phyloP scores from a whole-genome alignment of 2,113 vertebrate genomes.

The Carettochelys insculpta region DNA sequence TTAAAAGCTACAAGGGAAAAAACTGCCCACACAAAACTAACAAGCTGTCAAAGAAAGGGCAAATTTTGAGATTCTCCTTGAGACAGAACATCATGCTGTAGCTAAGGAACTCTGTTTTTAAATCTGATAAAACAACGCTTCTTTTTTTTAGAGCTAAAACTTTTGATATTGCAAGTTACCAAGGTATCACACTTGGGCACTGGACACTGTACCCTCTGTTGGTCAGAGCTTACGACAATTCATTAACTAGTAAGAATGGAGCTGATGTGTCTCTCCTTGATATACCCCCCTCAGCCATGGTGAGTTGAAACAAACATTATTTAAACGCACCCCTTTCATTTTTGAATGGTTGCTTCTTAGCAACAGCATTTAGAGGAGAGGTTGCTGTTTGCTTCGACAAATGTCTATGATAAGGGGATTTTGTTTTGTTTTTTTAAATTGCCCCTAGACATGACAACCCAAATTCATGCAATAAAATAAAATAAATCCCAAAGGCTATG shows the following conservation, averaged over 20 bases:
- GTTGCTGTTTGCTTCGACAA: conserved; percentile 7
- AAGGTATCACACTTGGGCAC: not conserved
- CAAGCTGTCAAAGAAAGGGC: conserved; percentile 42
- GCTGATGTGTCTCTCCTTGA: not conserved
- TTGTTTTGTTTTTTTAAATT: not conserved
- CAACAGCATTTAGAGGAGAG: conserved; percentile 19
- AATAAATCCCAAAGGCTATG: conserved; percentile 59
- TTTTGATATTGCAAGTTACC: not conserved
- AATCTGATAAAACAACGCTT: conserved; percentile 8
- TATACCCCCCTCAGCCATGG: not conserved
- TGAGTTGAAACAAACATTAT: not conserved
- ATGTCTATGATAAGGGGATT: not conserved
- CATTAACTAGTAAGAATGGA: not conserved
- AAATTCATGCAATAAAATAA: conserved; percentile 56
- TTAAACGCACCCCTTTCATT: not conserved
- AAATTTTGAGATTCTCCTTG: conserved; percentile 20
- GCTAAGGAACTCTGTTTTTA: conserved; percentile 12
- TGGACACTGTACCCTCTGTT: not conserved
- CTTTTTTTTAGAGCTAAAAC: not conserved
- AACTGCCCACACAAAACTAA: conserved; percentile 6
- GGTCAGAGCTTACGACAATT: conserved; percentile 1
- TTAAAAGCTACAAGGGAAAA: conserved; percentile 27
- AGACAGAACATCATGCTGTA: not conserved
- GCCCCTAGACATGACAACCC: conserved; percentile 13
- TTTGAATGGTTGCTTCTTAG: conserved; percentile 10